Base-by-base conservation (phyloP, 2,797 vertebrate species). In the Platyrinchus mystaceus region DNA sequence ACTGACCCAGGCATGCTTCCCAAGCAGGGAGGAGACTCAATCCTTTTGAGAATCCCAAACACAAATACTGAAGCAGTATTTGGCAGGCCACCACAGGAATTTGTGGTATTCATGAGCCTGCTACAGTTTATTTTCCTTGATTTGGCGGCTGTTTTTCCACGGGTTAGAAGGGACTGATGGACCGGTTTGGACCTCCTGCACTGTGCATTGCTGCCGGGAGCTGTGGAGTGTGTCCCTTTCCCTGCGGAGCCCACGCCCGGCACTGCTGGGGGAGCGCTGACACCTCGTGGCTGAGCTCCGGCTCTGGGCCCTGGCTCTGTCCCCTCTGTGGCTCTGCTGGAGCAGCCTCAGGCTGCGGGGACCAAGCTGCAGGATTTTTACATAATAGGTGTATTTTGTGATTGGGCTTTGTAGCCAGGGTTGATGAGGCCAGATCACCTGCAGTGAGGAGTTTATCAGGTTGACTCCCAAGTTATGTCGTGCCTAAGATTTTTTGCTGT, bases 91-190 rank as follows among this genome's bases (percentile, higher is more conserved):
- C 69, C 37, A 16, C 36, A 39, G 69, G 71, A 83, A 85, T 92
- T n/a, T 26, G 23, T n/a, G 34, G 44, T 66, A 76, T 43, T 52
- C 52, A 3, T 14, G 6, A 46, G 37, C 78, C 87, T 53, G 44
- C 49, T 56, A 2, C 7, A 20, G 82, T 87, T 94, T 94, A 69
- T 95, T 94, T 94, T 67, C 21, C 59, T 91, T 73, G 36, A 27
- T 44, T 63, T 18, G 22, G 43, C 28, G 32, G 36, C 69, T 63
- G 55, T 34, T 95, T 95, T 79, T 92, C 28, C 63, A 10, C 0
- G 14, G 50, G 14, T 66, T 62, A 39, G 37, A 22, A 46, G 64
- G 10, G 30, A 17, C 17, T 0, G n/a, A 10, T 2, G 82, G 13
- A 30, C 1, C 43, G 8, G 3, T 21, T 56, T 71, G 21, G 9